A percentile compares a stretch with the other conserved stretches of the same genome.
These are phyloP conservation scores for Myathropa florea DNA, from an alignment of 2,888 invertebrate genomes.

Conservation along the genomic window DNA sequence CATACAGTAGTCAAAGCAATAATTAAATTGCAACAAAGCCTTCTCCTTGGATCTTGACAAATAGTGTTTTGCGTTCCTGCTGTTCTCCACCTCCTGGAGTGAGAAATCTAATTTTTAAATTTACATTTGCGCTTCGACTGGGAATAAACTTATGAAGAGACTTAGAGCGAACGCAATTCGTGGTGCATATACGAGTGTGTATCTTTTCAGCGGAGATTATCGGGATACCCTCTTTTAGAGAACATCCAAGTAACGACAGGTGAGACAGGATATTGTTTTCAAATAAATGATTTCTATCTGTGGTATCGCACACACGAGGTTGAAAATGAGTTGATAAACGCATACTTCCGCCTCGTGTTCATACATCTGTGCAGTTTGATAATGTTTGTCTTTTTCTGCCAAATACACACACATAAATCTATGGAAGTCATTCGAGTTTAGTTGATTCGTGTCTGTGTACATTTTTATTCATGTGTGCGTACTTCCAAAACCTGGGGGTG, in stretches of 20 bases:
- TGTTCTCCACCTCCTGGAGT: neutral
- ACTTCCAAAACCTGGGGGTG: neutral
- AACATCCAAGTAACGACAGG: neutral
- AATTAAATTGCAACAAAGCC: conserved; percentile 34
- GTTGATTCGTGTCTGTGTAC: neutral
- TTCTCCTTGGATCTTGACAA: neutral
- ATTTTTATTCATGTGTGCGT: neutral
- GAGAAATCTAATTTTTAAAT: neutral
- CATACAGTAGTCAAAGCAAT: conserved; percentile 5
- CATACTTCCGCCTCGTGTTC: no score
- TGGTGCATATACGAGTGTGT: no score
- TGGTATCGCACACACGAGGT: neutral
- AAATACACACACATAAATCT: neutral
- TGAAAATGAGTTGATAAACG: no score
- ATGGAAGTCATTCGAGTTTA: neutral
- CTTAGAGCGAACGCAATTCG: neutral
- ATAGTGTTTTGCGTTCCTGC: neutral
- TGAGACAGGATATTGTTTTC: neutral
- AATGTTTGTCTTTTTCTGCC: neutral
- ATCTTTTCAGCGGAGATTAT: no score
- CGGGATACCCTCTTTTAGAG: neutral
- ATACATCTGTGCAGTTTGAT: neutral
- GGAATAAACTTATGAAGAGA: neutral
- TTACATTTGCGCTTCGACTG: conserved; percentile 16
- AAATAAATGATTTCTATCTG: neutral